A percentile compares a stretch with the other conserved stretches of the same genome.
Evolutionary conservation across 2,113 vertebrate genomes (phyloP).

Genomic region (Lepus americanus): DNA sequence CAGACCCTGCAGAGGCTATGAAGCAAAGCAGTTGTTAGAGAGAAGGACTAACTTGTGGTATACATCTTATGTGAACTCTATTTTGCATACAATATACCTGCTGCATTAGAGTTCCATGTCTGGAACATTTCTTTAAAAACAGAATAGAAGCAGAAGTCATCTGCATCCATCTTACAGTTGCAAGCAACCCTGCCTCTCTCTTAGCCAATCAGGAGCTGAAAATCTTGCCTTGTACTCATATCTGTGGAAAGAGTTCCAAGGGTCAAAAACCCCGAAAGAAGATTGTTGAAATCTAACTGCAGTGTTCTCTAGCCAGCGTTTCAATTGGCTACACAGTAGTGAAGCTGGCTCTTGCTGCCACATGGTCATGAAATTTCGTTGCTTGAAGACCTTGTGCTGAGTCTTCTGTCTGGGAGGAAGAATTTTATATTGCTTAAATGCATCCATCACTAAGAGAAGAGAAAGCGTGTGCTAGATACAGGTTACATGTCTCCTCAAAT

Average conservation of each 20-base stretch:
- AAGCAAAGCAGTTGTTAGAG: constrained; percentile 11
- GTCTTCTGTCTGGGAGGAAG: background rate
- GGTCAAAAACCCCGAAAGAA: background rate
- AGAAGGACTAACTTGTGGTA: background rate
- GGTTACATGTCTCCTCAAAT: no score
- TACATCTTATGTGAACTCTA: constrained; percentile 14
- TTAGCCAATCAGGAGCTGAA: background rate
- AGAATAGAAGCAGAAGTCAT: background rate
- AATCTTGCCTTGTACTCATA: background rate
- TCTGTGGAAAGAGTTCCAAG: background rate
- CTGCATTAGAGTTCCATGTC: constrained; percentile 46
- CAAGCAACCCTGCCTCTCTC: background rate
- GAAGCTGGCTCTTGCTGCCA: background rate
- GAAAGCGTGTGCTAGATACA: background rate
- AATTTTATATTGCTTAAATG: background rate
- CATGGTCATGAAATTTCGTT: background rate
- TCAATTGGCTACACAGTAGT: background rate
- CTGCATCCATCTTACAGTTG: background rate
- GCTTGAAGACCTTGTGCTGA: background rate
- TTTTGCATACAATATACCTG: constrained; percentile 67
- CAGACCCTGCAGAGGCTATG: background rate
- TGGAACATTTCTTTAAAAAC: constrained; percentile 62
- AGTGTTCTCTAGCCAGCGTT: background rate
- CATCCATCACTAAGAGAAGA: no score
- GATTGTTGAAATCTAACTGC: background rate